These are phyloP conservation scores for Catharus bicknelli DNA, from an alignment of 2,113 vertebrate genomes.

Conservation along the genomic window DNA sequence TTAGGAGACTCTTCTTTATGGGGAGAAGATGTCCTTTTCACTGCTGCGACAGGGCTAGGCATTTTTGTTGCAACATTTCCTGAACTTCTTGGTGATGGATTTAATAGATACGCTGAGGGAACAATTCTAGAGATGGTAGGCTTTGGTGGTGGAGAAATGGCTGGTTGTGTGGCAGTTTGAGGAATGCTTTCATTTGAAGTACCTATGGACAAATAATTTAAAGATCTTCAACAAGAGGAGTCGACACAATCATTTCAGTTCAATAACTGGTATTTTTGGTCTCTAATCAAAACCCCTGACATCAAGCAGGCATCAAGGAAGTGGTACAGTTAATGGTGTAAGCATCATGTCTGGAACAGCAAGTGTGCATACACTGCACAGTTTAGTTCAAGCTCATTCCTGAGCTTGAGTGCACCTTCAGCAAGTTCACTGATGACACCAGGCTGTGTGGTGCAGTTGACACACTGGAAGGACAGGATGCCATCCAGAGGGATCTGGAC, in stretches of 20 bases:
- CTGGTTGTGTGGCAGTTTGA: conserved; percentile 78
- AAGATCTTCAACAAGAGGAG: background rate
- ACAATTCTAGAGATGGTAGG: conserved; percentile 75
- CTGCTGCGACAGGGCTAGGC: conserved; percentile 72
- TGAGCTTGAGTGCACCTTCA: background rate
- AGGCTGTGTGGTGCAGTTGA: background rate
- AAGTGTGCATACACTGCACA: background rate
- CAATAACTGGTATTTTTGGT: background rate
- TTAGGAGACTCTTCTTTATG: conserved; percentile 78
- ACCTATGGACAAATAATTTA: conserved; percentile 58
- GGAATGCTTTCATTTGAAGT: conserved; percentile 81
- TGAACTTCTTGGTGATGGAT: conserved; percentile 76
- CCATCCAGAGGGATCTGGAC: background rate
- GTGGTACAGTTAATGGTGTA: background rate
- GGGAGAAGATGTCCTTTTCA: conserved; percentile 79
- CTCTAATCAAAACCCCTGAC: background rate
- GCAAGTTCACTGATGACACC: background rate
- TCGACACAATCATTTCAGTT: background rate
- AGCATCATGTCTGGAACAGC: background rate
- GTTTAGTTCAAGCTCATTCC: background rate
- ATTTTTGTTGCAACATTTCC: conserved; percentile 75
- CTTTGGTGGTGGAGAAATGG: conserved; percentile 78
- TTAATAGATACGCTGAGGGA: conserved; percentile 76
- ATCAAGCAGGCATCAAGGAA: background rate
- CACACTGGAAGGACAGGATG: background rate